Evolutionary conservation across 2,888 invertebrate species (phyloP), one percentile per base, ranked within the genome.

Genomic region (Lysandra coridon): DNA sequence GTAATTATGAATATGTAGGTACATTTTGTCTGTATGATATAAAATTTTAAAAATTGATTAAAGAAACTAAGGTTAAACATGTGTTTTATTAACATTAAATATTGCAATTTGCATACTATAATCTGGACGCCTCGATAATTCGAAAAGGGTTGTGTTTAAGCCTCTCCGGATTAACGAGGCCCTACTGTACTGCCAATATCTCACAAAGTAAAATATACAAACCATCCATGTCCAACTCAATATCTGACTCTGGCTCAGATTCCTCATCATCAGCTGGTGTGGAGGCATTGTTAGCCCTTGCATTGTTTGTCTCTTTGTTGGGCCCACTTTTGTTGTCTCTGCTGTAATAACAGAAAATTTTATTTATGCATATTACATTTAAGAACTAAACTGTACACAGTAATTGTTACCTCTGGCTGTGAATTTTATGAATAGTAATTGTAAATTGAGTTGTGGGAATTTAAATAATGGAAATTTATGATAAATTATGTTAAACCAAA

Each of bases 221-320:
- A 97, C 97, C 97, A 87, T 98, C 96, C 95, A 96, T 96, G 87
- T 98, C 97, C 80, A 98, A 91, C 85, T 98, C 98, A 64, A 98
- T 89, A 86, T 98, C 98, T 80, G 97, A 97, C 86, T 97, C 97
- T 6, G 95, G 89, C 78, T 96, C 96, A 17, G 96, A 95, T 78
- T 96, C 96, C n/a, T 93, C 92, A 69, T 94, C 95, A 76, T 88
- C 86, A 17, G 89, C 87, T n/a, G 87, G 90, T 53, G 83, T 2
- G 7, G 76, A 17, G 23, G 40, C 33, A 6, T 44, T 75, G 14
- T 5, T 75, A 10, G 44, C 75, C 1, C 14, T 5, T 1, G 69
- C 69, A 69, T 69, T 69, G 33, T 33, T 69, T 37, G 69, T 33
- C 14, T 69, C 69, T 37, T 69, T 69, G 33, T 69, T 69, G 33